phyloP scores from a whole-genome alignment of 2,113 vertebrate species.

The Sorex fumeus region DNA sequence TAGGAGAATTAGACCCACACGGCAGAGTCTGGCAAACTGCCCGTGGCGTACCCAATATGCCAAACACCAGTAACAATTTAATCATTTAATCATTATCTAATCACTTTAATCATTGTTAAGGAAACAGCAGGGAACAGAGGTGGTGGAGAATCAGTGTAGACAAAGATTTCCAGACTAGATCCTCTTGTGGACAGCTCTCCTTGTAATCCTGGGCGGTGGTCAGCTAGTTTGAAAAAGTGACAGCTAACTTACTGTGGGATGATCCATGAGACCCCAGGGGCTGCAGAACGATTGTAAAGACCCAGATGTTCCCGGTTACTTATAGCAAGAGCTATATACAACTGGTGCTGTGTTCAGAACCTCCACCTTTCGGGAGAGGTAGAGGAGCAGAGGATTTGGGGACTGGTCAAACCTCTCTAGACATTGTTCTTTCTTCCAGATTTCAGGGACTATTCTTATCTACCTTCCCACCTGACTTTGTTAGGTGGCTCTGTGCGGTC shows the following conservation, averaged over 20 bases:
- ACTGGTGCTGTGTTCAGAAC: neutral
- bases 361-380: neutral
- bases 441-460: neutral
- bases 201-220: neutral
- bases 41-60: too few relatives aligned
- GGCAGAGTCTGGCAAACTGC: too few relatives aligned
- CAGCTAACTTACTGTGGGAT: neutral
- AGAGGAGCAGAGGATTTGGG: neutral
- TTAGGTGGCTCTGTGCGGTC: neutral
- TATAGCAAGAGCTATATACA: accelerated
- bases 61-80: too few relatives aligned
- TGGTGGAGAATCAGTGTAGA: neutral
- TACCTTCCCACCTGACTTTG: neutral
- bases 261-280: neutral
- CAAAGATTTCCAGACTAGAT: neutral
- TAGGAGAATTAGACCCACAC: too few relatives aligned
- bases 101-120: neutral
- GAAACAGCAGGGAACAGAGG: neutral
- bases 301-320: neutral
- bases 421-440: neutral
- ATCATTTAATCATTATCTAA: too few relatives aligned
- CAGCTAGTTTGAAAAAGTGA: neutral
- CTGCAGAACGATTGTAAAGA: neutral
- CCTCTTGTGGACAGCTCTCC: neutral
- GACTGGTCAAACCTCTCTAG: neutral